Percentiles rank a stretch among this genome's conserved stretches.
These are phyloP conservation scores for Caenorhabditis sp. DNA, from an alignment of 2,888 invertebrate genomes.

Conservation along the genomic window DNA sequence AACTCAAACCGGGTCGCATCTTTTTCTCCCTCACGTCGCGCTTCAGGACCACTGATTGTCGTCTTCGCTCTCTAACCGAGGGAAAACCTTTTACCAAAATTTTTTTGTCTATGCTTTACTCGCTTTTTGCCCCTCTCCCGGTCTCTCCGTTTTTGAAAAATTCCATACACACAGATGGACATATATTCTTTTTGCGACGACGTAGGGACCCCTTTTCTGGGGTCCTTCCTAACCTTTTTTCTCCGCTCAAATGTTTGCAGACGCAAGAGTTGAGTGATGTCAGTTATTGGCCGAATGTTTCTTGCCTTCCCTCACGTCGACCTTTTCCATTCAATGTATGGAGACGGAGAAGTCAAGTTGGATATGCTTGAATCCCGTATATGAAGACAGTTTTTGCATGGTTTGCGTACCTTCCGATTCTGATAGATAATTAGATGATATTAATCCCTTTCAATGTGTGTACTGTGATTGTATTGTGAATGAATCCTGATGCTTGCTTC, in stretches of 20 bases:
- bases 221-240: slow-evolving; percentile 46
- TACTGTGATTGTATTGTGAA: neutral
- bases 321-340: slow-evolving; percentile 27
- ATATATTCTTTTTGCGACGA: slow-evolving; percentile 52
- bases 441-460: neutral
- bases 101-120: slow-evolving; percentile 49
- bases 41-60: slow-evolving; percentile 48
- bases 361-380: neutral
- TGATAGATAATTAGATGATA: too few species aligned
- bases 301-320: slow-evolving; percentile 57
- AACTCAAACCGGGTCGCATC: slow-evolving; percentile 19
- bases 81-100: slow-evolving; percentile 57
- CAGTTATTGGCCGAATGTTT: slow-evolving; percentile 60
- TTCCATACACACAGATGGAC: slow-evolving; percentile 61
- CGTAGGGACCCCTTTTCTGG: slow-evolving; percentile 31
- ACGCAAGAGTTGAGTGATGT: slow-evolving; percentile 63
- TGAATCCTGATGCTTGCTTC: neutral
- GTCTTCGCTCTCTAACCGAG: slow-evolving; percentile 33
- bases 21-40: slow-evolving; percentile 11
- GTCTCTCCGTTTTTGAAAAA: slow-evolving; percentile 43
- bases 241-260: slow-evolving; percentile 47
- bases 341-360: neutral
- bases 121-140: slow-evolving; percentile 18
- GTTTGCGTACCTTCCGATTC: too few species aligned
- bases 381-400: neutral